phyloP scores from a whole-genome alignment of 2,888 invertebrate species.

The Rugalucina vietnamica region DNA sequence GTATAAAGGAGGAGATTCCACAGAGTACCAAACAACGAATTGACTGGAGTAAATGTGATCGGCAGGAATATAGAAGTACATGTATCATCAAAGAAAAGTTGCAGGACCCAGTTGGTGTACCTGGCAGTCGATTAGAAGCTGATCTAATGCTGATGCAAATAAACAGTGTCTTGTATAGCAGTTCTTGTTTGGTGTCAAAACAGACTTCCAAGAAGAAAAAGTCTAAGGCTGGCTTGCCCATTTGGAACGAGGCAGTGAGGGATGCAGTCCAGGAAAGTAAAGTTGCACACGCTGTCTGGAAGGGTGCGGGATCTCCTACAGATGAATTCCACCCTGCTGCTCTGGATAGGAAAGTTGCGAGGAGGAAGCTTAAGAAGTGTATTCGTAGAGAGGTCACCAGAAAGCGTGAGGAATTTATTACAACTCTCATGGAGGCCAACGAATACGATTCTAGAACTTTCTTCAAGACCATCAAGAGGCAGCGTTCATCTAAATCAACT shows the following conservation, averaged over 20 bases:
- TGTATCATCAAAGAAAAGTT: neutral
- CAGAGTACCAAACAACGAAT: neutral
- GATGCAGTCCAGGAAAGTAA: neutral
- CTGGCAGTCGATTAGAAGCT: neutral
- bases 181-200: neutral
- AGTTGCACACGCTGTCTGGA: neutral
- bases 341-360: neutral
- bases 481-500: too few relatives aligned
- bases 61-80: neutral
- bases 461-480: too few relatives aligned
- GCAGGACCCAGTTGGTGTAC: neutral
- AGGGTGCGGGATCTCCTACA: neutral
- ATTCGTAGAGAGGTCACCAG: too few relatives aligned
- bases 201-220: neutral
- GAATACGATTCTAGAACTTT: too few relatives aligned
- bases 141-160: neutral
- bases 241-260: neutral
- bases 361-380: neutral
- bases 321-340: neutral
- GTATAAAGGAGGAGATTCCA: neutral
- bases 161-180: neutral
- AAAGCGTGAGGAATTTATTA: neutral
- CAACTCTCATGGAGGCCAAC: too few relatives aligned
- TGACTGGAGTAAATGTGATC: neutral
- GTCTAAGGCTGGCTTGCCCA: neutral